Base-by-base conservation (phyloP, 2,797 vertebrate genomes). In the Lepidocolaptes lacrymiger region DNA sequence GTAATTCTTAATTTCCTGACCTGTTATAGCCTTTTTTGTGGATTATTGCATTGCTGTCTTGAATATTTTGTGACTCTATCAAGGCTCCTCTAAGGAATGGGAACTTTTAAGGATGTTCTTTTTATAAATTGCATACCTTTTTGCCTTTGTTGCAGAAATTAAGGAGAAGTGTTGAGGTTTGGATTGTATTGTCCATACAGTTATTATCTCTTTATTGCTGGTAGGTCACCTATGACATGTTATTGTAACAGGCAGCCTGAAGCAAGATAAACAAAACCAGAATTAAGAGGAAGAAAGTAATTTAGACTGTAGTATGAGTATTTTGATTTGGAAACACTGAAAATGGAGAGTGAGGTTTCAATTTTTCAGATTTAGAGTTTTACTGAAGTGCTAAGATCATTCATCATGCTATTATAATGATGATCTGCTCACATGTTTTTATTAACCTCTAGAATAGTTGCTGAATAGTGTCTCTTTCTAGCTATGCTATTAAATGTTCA, bases 1-100 rank as follows among this genome's bases (percentile, higher is more conserved):
- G 52, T 86, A 92, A 56, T 89, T 94, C 62, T 69, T 92, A 80
- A 77, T 93, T 91, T 91, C 69, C 85, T 86, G 55, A 37, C 55
- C 59, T 86, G n/a, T 81, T 96, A 30, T 0, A 79, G 34, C 49
- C 15, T 6, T 36, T 41, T 72, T 61, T 75, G 78, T 68, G 56
- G 85, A 44, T 84, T 89, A 84, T 48, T 69, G n/a, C 64, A 13
- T 72, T 89, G 28, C 59, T 84, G 52, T 16, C 37, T 81, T n/a
- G 28, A 82, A 59, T 85, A 41, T 88, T 91, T 63, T 84, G 49
- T 94, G 85, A 55, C 54, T 77, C n/a, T 85, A 63, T 34, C 59
- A 89, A 91, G 63, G 43, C 32, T 74, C 1, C 61, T 88, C 41
- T 54, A 77, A 89, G 28, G 37, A 92, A 28, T 23, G 27, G 27